A percentile compares a stretch with the other conserved stretches of the same genome.
phyloP scores from a whole-genome alignment of 2,113 vertebrate species.

The Raja brachyura region DNA sequence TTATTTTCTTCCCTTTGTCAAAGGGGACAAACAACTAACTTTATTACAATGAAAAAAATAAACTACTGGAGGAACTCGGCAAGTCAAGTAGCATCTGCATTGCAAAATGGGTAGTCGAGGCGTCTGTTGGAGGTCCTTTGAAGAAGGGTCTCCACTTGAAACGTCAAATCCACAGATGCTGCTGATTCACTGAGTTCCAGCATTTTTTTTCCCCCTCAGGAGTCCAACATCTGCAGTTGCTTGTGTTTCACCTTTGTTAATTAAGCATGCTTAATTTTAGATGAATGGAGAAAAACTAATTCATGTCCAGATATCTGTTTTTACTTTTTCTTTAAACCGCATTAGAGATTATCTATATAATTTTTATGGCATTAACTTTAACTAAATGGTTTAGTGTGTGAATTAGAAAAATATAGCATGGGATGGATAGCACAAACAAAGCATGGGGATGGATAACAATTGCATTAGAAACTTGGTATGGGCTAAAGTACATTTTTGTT shows the following conservation, averaged over 20 bases:
- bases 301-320: neutral
- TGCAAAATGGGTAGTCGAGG: too few species aligned
- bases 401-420: neutral
- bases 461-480: neutral
- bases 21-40: neutral
- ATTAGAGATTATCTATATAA: neutral
- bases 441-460: neutral
- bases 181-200: too few species aligned
- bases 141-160: too few species aligned
- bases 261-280: too few species aligned
- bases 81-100: too few species aligned
- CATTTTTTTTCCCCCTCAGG: too few species aligned
- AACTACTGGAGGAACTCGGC: too few species aligned
- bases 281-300: neutral
- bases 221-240: too few species aligned
- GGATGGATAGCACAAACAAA: neutral
- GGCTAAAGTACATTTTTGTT: neutral
- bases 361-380: neutral
- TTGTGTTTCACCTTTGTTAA: too few species aligned
- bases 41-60: neutral
- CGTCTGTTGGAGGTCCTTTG: too few species aligned
- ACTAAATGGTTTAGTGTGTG: neutral
- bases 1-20: neutral
- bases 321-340: neutral
- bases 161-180: too few species aligned